phyloP scores from a whole-genome alignment of 1,140 invertebrate species.

The Charaxes varanes region DNA sequence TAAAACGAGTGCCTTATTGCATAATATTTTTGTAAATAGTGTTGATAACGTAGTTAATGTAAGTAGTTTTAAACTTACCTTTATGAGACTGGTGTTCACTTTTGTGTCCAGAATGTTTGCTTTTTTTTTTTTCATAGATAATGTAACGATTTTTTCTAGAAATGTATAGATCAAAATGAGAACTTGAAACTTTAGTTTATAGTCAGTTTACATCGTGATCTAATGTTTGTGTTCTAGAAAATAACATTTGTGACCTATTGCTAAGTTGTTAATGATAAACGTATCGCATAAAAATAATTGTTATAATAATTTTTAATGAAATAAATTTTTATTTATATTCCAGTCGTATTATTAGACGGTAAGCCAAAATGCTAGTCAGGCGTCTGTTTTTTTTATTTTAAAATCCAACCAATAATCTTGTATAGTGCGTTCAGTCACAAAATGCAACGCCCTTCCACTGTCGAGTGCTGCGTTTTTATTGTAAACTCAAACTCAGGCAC shows the following conservation, averaged over 20 bases:
- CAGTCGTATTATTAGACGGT: no score
- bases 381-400: not conserved
- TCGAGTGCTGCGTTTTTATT: no score
- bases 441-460: no score
- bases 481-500: no score
- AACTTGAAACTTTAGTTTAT: not conserved
- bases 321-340: slow-evolving; percentile 10
- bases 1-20: slow-evolving; percentile 22
- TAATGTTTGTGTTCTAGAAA: not conserved
- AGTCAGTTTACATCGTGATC: not conserved
- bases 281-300: slow-evolving; percentile 14
- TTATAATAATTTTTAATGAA: slow-evolving; percentile 19
- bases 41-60: slow-evolving; percentile 19
- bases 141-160: no score
- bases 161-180: no score
- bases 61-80: slow-evolving; percentile 11
- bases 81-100: slow-evolving; percentile 6
- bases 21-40: slow-evolving; percentile 28
- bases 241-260: not conserved
- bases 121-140: no score
- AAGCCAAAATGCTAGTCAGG: no score
- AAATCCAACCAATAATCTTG: not conserved
- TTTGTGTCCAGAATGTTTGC: slow-evolving; percentile 6
- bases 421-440: no score
- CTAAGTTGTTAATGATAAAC: slow-evolving; percentile 14